A percentile compares a stretch with the other conserved stretches of the same genome.
phyloP scores from a whole-genome alignment of 2,113 vertebrate genomes.

The Anhinga rufa region DNA sequence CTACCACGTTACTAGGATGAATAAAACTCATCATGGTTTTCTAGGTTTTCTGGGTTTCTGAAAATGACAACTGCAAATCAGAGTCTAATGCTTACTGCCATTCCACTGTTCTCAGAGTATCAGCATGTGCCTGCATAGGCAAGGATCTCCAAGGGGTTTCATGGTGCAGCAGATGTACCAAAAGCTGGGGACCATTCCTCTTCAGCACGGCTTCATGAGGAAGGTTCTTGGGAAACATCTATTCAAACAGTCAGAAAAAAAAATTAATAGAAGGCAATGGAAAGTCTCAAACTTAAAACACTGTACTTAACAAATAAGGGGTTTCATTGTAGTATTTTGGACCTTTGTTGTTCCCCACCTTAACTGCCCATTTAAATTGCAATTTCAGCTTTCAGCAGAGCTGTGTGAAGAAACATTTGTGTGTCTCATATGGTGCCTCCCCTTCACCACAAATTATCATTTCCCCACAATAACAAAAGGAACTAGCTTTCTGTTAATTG shows the following conservation, averaged over 20 bases:
- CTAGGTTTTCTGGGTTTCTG: background rate
- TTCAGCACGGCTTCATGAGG: background rate
- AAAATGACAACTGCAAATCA: background rate
- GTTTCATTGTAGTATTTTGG: background rate
- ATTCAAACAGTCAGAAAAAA: background rate
- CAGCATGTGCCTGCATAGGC: background rate
- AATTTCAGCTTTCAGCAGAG: background rate
- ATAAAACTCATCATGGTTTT: background rate
- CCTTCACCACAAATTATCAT: background rate
- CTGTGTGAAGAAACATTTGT: background rate
- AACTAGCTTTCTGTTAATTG: constrained; percentile 46
- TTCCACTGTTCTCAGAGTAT: background rate
- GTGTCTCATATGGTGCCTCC: background rate
- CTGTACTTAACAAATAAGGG: background rate
- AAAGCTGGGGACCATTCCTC: background rate
- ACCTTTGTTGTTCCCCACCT: background rate
- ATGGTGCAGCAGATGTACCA: background rate
- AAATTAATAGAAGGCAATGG: background rate
- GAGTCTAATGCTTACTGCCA: background rate
- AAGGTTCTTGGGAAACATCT: background rate
- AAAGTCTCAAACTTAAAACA: background rate
- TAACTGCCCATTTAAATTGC: background rate
- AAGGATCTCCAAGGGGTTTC: background rate
- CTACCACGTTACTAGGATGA: background rate
- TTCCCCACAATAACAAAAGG: constrained; percentile 9